phyloP scores from a whole-genome alignment of 2,888 invertebrate species.

The Eupithecia inturbata region DNA sequence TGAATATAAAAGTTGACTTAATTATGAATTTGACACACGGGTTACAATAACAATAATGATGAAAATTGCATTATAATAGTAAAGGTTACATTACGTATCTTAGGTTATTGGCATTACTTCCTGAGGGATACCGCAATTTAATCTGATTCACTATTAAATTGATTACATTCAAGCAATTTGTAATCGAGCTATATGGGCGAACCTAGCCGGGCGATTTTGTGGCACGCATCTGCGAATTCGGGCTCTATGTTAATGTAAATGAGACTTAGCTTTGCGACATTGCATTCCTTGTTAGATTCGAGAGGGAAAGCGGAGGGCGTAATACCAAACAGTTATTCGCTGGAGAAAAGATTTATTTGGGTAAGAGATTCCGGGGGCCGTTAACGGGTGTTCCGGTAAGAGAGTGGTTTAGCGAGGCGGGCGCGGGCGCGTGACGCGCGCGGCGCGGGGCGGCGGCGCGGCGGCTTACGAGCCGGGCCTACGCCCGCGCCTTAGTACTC shows the following conservation, averaged over 20 bases:
- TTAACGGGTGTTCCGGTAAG: slow-evolving; percentile 72
- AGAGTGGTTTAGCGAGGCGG: slow-evolving; percentile 63
- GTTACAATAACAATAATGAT: slow-evolving; percentile 70
- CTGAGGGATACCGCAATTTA: slow-evolving; percentile 80
- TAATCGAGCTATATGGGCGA: slow-evolving; percentile 81
- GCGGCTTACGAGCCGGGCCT: slow-evolving; percentile 79
- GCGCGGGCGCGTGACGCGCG: slow-evolving; percentile 48
- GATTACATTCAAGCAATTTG: slow-evolving; percentile 61
- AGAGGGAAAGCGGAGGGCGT: slow-evolving; percentile 65
- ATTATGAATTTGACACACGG: slow-evolving; percentile 76
- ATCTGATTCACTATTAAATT: slow-evolving; percentile 57
- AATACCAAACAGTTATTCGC: slow-evolving; percentile 77
- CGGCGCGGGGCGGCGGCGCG: slow-evolving; percentile 50
- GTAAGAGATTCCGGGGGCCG: slow-evolving; percentile 76
- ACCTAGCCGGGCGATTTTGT: slow-evolving; percentile 79
- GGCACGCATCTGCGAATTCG: slow-evolving; percentile 80
- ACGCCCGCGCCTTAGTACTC: slow-evolving; percentile 82
- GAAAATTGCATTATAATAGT: slow-evolving; percentile 66
- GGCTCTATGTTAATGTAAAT: slow-evolving; percentile 53
- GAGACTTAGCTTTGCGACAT: slow-evolving; percentile 72
- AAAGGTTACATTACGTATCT: slow-evolving; percentile 61
- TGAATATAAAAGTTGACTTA: slow-evolving; percentile 67
- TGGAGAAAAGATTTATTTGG: slow-evolving; percentile 79
- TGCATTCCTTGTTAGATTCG: slow-evolving; percentile 77
- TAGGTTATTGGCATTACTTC: slow-evolving; percentile 77